Evolutionary conservation across 2,888 invertebrate species (phyloP), one percentile per base, ranked within the genome.

Genomic region (Xiphydria camelus): DNA sequence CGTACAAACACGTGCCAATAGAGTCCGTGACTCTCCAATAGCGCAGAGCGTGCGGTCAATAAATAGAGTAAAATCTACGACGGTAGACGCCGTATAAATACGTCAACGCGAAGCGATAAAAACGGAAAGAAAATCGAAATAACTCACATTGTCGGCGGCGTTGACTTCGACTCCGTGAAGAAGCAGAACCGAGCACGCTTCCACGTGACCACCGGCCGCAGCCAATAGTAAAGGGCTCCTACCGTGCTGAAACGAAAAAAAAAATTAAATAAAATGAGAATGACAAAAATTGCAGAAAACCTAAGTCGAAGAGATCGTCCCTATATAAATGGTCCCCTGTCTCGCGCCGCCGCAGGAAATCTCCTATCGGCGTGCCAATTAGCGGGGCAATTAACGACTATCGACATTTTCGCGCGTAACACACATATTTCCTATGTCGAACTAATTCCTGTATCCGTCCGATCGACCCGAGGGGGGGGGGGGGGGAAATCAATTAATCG

Each of bases 211-310:
- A 51, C 77, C 78, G 29, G 79, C 76, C n/a, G 81, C 79, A 25
- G 82, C 81, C 55, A 79, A 72, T 57, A 81, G 79, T 23, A 83
- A 69, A 2, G 81, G 79, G 45, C 78, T 78, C 39, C 75, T 66
- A 18, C 77, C 77, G 55, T 76, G 64, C 80, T 76, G 49, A 69
- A 60, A 63, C 20, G 21, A 36, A 36, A 10, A 22, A 36, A 21
- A 10, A 9, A 21, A 36, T 21, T 4, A 2, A n/a, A 2, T 4
- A 2, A 36, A n/a, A 7, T 31, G n/a, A 3, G 20, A 10, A n/a
- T 18, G 12, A 4, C 22, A 36, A 36, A 36, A 36, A 10, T 26
- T n/a, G n/a, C n/a, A n/a, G n/a, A n/a, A n/a, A n/a, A n/a, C n/a
- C n/a, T n/a, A n/a, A n/a, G n/a, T n/a, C n/a, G n/a, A n/a, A n/a